Conservation (phyloP, 1,140 invertebrate species). For the Solenopsis fugax region DNA sequence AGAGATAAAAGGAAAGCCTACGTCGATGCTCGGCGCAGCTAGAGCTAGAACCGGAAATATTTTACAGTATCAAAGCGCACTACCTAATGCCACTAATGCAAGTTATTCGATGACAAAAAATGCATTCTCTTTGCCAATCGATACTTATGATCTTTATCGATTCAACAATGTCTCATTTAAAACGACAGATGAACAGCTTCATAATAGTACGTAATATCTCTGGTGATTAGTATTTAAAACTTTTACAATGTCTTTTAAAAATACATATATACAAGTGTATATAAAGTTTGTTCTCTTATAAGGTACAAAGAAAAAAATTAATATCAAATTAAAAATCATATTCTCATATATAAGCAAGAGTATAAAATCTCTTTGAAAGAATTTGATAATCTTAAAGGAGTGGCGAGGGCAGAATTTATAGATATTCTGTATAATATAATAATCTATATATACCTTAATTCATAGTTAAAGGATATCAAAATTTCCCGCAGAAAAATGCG, state of each 20-base stretch:
- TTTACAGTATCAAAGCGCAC: conserved; percentile 44
- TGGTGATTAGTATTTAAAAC: neutral
- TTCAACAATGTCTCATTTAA: neutral
- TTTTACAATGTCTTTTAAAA: neutral
- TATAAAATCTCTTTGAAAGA: no score
- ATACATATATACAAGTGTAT: neutral
- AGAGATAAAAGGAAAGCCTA: conserved; percentile 36
- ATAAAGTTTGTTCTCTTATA: no score
- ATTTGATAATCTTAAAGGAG: no score
- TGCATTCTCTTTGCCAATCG: conserved; percentile 13
- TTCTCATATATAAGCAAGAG: no score
- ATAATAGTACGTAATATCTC: conserved; percentile 30
- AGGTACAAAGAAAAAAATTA: no score
- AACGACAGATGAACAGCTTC: neutral
- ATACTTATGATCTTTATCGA: neutral
- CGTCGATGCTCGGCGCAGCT: neutral
- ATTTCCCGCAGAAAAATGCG: neutral
- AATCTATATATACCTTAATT: neutral
- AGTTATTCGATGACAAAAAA: conserved; percentile 10
- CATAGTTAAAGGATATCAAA: conserved; percentile 13
- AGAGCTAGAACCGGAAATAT: neutral
- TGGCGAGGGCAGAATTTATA: no score
- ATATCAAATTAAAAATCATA: no score
- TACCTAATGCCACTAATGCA: conserved; percentile 42
- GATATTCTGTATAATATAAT: neutral